These are phyloP conservation scores for Aporrectodea caliginosa DNA, from an alignment of 1,140 invertebrate genomes.

Conservation along the genomic window DNA sequence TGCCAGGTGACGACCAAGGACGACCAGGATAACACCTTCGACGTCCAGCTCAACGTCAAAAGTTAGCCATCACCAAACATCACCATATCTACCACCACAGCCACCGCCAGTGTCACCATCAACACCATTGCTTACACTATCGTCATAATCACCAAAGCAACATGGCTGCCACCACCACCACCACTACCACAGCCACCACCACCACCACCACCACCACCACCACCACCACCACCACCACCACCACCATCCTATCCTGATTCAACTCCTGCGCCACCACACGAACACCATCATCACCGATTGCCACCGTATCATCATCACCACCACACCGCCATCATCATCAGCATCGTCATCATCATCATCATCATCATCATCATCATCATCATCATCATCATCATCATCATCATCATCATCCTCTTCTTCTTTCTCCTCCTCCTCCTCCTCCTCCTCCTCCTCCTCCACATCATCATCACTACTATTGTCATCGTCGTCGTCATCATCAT, in stretches of 20 bases:
- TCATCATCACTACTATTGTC: not conserved
- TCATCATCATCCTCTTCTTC: not conserved
- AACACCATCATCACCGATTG: not conserved
- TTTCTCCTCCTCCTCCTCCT: not conserved
- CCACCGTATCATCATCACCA: not conserved
- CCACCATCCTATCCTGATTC: not conserved
- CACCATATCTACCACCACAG: too few species aligned
- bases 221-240: too few species aligned
- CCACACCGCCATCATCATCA: not conserved
- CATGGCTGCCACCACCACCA: too few species aligned
- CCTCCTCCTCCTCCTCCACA: not conserved
- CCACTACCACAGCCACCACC: too few species aligned
- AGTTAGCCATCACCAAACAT: too few species aligned
- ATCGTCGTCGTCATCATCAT: not conserved
- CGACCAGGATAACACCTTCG: conserved; percentile 9
- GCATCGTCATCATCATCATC: not conserved
- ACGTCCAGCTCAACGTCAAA: conserved; percentile 27
- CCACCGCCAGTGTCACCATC: too few species aligned
- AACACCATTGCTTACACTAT: too few species aligned
- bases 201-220: too few species aligned
- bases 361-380: conserved; percentile 3
- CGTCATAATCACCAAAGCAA: too few species aligned
- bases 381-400: conserved; percentile 2
- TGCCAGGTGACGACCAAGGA: conserved; percentile 34
- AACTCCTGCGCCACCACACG: too few species aligned